Evolutionary conservation across 2,797 vertebrate genomes (phyloP), one percentile per base, ranked within the genome.

Genomic region (Poeciliopsis paucimaculata): DNA sequence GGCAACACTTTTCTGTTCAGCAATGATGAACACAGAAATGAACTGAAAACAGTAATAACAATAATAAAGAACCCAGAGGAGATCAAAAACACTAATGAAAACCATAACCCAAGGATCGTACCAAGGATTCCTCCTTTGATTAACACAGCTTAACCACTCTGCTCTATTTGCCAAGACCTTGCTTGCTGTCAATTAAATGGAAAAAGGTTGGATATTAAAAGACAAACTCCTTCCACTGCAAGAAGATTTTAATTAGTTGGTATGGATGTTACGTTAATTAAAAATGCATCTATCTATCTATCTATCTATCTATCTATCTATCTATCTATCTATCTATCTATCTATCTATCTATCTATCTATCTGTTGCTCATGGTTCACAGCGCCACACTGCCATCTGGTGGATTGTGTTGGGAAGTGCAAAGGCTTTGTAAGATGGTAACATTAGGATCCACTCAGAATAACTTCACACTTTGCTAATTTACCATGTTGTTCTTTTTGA

Each of bases 301-400:
- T 41, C 41, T 41, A 41, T 41, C 41, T 41, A 41, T 41, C 41
- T 41, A 41, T 45, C 43, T 12, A 12, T 45, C 43, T 45, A 45
- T 45, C 11, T 45, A 45, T 45, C 43, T 45, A 12, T 45, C 43
- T 45, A 45, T 45, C 43, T 45, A 45, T 45, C 43, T 45, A 45
- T 45, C 43, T 45, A 45, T 45, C 43, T 45, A 46, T 46, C 45
- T 15, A 46, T 46, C 16, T 49, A 18, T 18, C 47, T 49, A 18
- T 49, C 46, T 46, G 4, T 5, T 23, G 53, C 9, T 62, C 28
- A 62, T 16, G 18, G 60, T 9, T 70, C 0, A 39, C 53, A 76
- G n/a, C 3, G 46, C 41, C 31, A 51, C 26, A 64, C 64, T 26
- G n/a, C 82, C 77, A 46, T 31, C 86, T 90, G 76, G 72, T 87